These are phyloP conservation scores for Notamacropus eugenii DNA, from an alignment of 2,797 vertebrate species.

Conservation along the genomic window DNA sequence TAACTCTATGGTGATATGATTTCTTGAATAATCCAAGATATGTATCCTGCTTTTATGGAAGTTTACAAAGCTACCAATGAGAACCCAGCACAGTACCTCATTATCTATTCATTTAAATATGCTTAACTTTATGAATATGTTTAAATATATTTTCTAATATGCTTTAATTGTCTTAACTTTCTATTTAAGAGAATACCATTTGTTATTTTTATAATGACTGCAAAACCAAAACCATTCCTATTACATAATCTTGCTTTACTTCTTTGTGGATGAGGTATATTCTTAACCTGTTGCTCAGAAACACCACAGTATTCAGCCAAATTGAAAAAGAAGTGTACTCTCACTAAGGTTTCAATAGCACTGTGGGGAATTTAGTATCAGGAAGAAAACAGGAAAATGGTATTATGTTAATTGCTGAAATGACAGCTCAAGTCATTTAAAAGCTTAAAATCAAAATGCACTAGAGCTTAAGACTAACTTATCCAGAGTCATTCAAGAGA, in stretches of 20 bases:
- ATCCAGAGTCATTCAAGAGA: neutral
- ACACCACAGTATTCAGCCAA: conserved; percentile 51
- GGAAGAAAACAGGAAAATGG: conserved; percentile 26
- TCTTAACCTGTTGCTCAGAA: conserved; percentile 72
- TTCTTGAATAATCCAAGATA: neutral
- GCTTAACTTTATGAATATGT: neutral
- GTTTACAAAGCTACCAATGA: neutral
- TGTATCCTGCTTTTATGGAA: neutral
- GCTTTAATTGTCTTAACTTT: neutral
- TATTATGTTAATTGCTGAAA: neutral
- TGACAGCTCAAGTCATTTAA: neutral
- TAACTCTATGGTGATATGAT: neutral
- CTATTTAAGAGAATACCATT: neutral
- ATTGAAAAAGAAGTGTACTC: conserved; percentile 24
- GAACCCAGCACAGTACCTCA: neutral
- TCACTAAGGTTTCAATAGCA: conserved; percentile 1
- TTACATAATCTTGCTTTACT: conserved; percentile 60
- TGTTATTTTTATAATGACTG: neutral
- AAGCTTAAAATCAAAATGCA: conserved; percentile 33
- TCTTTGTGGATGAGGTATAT: conserved; percentile 40
- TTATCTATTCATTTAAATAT: neutral
- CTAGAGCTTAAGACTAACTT: neutral
- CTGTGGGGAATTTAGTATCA: conserved; percentile 25
- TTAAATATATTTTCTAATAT: neutral
- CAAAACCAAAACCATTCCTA: conserved; percentile 45